Conservation (phyloP, 2,113 vertebrate genomes). For the Dermatemys mawii region DNA sequence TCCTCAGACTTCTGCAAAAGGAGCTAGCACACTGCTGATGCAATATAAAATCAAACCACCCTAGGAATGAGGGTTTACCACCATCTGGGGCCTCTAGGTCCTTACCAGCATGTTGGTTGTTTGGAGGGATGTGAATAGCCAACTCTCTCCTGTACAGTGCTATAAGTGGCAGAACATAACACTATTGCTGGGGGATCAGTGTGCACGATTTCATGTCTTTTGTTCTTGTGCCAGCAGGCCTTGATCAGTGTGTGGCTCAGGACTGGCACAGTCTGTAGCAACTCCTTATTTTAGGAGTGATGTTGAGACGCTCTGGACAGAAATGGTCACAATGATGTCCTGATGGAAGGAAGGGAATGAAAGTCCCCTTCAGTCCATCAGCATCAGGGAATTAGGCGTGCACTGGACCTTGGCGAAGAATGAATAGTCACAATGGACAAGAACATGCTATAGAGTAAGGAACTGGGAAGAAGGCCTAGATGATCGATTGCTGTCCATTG, state of each 20-base stretch:
- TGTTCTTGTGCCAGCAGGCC: not conserved
- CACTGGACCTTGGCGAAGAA: not conserved
- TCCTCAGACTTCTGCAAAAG: not conserved
- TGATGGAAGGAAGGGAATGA: not conserved
- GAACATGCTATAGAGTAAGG: not conserved
- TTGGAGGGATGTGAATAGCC: rapidly evolving
- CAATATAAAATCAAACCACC: not conserved
- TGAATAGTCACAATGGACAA: not conserved
- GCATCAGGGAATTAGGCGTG: not conserved
- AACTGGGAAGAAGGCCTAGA: not conserved
- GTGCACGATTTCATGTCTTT: rapidly evolving
- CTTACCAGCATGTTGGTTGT: rapidly evolving
- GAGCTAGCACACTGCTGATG: not conserved
- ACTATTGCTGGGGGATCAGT: not conserved
- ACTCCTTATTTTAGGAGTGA: not conserved
- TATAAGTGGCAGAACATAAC: rapidly evolving
- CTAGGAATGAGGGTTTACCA: not conserved
- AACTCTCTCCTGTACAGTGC: not conserved
- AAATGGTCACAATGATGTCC: rapidly evolving
- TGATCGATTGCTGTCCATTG: rapidly evolving
- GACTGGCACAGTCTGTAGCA: rapidly evolving
- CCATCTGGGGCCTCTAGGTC: not conserved
- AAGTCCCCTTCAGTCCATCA: not conserved
- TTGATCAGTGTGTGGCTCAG: not conserved
- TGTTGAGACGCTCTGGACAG: not conserved